Percentiles rank a stretch among this genome's conserved stretches.
These are phyloP conservation scores for Ceuthmochares aereus DNA, from an alignment of 2,113 vertebrate species.

Conservation along the genomic window DNA sequence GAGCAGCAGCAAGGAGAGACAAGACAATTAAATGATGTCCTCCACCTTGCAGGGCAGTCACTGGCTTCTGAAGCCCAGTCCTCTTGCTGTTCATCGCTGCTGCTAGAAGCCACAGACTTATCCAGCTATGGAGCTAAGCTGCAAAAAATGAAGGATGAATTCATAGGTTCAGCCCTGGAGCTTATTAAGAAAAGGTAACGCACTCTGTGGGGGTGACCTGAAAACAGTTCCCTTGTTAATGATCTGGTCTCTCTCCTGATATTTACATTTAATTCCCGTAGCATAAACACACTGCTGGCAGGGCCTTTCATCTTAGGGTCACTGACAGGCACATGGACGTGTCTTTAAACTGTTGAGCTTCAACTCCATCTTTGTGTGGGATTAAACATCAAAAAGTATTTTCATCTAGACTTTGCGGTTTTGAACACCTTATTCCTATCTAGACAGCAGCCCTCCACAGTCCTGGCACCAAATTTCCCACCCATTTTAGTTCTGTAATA, in stretches of 20 bases:
- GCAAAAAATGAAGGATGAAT: constrained; percentile 89
- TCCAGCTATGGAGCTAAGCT: constrained; percentile 89
- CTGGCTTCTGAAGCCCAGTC: constrained; percentile 78
- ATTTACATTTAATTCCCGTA: not conserved
- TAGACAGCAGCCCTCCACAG: not conserved
- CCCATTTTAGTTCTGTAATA: not conserved
- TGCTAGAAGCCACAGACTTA: constrained; percentile 86
- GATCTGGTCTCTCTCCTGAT: not conserved
- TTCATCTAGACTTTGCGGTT: constrained; percentile 18
- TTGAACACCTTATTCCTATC: not conserved
- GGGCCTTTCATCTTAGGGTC: not conserved
- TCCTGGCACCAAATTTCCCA: not conserved
- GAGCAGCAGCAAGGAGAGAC: constrained; percentile 41
- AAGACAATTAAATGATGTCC: constrained; percentile 37
- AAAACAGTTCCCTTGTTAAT: constrained; percentile 15
- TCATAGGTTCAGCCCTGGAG: constrained; percentile 88
- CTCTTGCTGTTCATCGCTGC: constrained; percentile 87
- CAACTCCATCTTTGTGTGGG: not conserved
- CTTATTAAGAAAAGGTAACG: constrained; percentile 93
- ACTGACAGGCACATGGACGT: not conserved
- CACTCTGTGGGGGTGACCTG: constrained; percentile 2
- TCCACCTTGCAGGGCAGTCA: constrained; percentile 71
- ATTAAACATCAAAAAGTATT: constrained; percentile 24
- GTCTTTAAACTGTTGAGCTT: constrained; percentile 4
- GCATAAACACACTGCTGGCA: not conserved